A percentile compares a stretch with the other conserved stretches of the same genome.
Evolutionary conservation across 2,797 vertebrate species (phyloP).

Genomic region (Peromyscus attwateri): DNA sequence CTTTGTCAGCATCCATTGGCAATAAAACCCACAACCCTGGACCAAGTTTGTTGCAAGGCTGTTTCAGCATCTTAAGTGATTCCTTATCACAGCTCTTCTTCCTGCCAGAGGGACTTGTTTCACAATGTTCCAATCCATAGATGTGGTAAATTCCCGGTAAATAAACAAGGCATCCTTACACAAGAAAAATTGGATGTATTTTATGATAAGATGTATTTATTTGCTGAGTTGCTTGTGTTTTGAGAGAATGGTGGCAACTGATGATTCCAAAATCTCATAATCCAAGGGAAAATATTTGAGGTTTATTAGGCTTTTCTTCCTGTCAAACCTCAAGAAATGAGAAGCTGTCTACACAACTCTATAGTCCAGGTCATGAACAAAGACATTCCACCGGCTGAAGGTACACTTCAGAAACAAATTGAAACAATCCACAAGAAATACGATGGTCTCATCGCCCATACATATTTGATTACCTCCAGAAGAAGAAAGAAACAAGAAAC

Average conservation of each 20-base stretch:
- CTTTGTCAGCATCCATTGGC: background rate
- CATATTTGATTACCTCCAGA: constrained; percentile 26
- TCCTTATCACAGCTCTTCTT: background rate
- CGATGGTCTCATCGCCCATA: background rate
- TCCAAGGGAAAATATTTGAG: background rate
- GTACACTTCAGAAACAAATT: constrained; percentile 28
- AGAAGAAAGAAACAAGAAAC: constrained; percentile 24
- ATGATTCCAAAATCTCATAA: constrained; percentile 27
- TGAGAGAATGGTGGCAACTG: background rate
- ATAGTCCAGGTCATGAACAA: background rate
- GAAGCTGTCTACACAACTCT: background rate
- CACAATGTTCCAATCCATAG: background rate
- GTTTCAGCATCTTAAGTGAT: background rate
- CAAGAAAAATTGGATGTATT: background rate
- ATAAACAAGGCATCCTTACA: constrained; percentile 16
- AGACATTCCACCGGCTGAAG: constrained; percentile 27
- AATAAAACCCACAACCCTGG: background rate
- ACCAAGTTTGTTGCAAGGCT: background rate
- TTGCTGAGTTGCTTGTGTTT: background rate
- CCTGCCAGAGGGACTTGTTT: background rate
- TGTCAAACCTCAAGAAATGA: background rate
- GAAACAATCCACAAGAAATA: constrained; percentile 11
- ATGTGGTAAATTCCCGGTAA: background rate
- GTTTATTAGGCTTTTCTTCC: background rate
- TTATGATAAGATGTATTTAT: background rate